Base-by-base conservation (phyloP, 1,140 invertebrate genomes). In the Thrips palmi region DNA sequence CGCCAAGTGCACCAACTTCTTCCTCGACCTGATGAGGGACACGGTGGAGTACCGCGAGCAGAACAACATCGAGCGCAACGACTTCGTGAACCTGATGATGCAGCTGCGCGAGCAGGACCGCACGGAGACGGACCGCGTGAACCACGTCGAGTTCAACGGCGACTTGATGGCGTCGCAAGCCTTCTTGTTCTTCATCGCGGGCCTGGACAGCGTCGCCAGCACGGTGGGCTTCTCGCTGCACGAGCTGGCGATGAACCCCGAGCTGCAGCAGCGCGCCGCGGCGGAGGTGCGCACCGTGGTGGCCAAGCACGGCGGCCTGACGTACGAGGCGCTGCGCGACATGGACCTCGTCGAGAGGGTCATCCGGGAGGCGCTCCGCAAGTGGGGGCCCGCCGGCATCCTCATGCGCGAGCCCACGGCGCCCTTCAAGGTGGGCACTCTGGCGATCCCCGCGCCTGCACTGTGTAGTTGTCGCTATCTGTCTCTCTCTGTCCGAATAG, bases 211-310 rank as follows among this genome's bases (percentile, higher is more conserved):
- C 3, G 39, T 40, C 1, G 41, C 47, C 3, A 29, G 31, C 2
- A 43, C 42, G 1, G 22, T 49, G 1, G 37, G 32, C 27, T 49
- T 40, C 38, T 36, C 32, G 33, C 39, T 48, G 7, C 34, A 45
- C 18, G 48, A 49, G 11, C 34, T 47, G 8, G 32, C 48, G 0
- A 28, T 19, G 12, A 44, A 67, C 47, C 57, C 51, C 3, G 51
- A 59, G 3, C 41, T 53, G n/a, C 64, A 68, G 42, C 50, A 66
- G 1, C 64, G 57, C 42, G 44, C 75, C 0, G 55, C 68, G 7
- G 46, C 63, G 2, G 76, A 82, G 52, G 61, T 84, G 0, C 46
- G 59, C 3, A 44, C 51, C 2, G 59, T 69, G 5, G 45, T 69
- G 10, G 45, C 42, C 0, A 60, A 60, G n/a, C 47, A 68, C 33